phyloP scores from a whole-genome alignment of 2,113 vertebrate genomes.

The Suncus etruscus region DNA sequence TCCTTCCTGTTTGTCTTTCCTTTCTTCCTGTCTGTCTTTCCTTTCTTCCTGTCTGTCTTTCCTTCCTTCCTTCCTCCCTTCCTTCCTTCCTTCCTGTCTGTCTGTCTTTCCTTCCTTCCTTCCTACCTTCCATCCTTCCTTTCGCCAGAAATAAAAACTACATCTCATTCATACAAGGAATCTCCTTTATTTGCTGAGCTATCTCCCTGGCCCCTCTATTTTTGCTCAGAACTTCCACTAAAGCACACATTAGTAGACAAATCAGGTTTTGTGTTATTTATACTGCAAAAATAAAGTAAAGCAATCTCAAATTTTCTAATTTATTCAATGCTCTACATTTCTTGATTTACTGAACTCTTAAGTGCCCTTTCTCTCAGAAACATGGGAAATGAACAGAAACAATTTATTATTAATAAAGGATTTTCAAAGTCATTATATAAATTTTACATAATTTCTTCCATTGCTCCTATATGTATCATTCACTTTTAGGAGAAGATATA shows the following conservation, averaged over 20 bases:
- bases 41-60: not conserved
- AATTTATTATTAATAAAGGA: conserved; percentile 47
- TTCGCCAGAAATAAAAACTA: no score
- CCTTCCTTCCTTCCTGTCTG: no score
- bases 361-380: conserved; percentile 36
- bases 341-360: not conserved
- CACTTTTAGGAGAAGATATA: conserved; percentile 30
- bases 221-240: not conserved
- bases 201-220: no score
- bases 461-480: conserved; percentile 30
- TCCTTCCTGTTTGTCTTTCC: no score
- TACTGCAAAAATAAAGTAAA: not conserved
- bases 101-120: no score
- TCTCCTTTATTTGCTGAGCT: no score
- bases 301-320: conserved; percentile 47
- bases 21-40: no score
- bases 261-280: not conserved
- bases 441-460: not conserved
- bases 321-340: conserved; percentile 45
- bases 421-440: conserved; percentile 13
- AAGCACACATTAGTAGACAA: not conserved
- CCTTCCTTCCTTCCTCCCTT: no score
- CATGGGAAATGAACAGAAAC: not conserved
- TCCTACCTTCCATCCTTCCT: no score
- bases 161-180: no score